Evolutionary conservation across 2,888 invertebrate genomes (phyloP), one percentile per base, ranked within the genome.

Genomic region (Ophion slaviceki): DNA sequence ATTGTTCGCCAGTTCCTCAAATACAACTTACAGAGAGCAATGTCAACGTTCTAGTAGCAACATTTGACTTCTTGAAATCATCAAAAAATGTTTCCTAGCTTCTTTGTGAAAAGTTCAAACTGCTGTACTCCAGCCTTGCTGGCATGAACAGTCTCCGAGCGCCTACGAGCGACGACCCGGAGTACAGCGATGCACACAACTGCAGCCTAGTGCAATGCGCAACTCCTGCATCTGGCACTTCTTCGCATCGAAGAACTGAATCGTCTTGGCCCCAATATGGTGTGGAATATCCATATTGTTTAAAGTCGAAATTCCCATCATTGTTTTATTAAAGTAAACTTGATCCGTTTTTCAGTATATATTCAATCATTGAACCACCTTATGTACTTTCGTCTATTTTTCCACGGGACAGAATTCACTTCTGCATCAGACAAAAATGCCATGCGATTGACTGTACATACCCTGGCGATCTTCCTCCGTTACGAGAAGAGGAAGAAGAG

Each of bases 121-220:
- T 14, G 0, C 17, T 53, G 53, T 14, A 53, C 53, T 53, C 11
- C 17, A 5, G 14, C 11, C 1, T 36, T 2, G 47, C 45, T 28
- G 11, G 28, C 17, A 24, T 71, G 40, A 14, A 32, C 20, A 40
- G 40, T 36, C 17, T 6, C 7, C 6, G 24, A 28, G 80, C 86
- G 82, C 86, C 86, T 83, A 72, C 8, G 20, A n/a, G 57, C 20
- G 72, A 47, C 64, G 36, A 83, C 86, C 83, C 72, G 80, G 47
- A 68, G 20, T 74, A 40, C 86, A 77, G 57, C 62, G 72, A 68
- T 83, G 86, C 80, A 78, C 79, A 70, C 62, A 57, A 62, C 80
- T 83, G 86, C 86, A 86, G 72, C 80, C 80, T 86, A 83, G 77
- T 72, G 72, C 74, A 74, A 57, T 57, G 85, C 59, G 64, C 82